Evolutionary conservation across 1,140 invertebrate genomes (phyloP).

Genomic region (Forficula auricularia): DNA sequence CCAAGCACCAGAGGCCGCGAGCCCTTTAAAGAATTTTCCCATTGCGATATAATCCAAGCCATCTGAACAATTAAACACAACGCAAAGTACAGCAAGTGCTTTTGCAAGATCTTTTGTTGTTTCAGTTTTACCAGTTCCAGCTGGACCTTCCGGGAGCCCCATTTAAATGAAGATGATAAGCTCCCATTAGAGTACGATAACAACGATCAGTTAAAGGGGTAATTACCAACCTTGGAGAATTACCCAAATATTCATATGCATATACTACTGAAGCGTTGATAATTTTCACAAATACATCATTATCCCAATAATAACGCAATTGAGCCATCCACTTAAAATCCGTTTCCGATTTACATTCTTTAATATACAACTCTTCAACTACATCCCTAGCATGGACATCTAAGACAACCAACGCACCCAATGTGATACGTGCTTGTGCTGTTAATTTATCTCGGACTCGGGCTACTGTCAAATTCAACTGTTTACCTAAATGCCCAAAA

Average conservation of each 20-base stretch:
- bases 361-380: constrained; percentile 48
- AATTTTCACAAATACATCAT: constrained; percentile 59
- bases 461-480: constrained; percentile 33
- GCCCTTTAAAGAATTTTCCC: constrained; percentile 78
- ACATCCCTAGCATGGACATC: constrained; percentile 87
- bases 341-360: constrained; percentile 47
- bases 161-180: constrained; percentile 69
- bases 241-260: constrained; percentile 82
- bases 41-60: constrained; percentile 86
- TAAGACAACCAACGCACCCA: constrained; percentile 74
- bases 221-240: constrained; percentile 50
- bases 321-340: constrained; percentile 88
- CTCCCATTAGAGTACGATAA: constrained; percentile 73
- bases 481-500: constrained; percentile 29
- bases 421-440: constrained; percentile 51
- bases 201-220: constrained; percentile 55
- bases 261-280: constrained; percentile 71
- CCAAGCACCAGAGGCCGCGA: constrained; percentile 79
- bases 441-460: constrained; percentile 37
- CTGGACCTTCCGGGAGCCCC: constrained; percentile 80
- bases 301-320: constrained; percentile 77
- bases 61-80: constrained; percentile 88
- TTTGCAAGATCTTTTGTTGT: constrained; percentile 80
- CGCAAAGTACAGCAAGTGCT: constrained; percentile 77
- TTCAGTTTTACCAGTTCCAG: constrained; percentile 81